These are phyloP conservation scores for Malachius bipustulatus DNA, from an alignment of 2,888 invertebrate species.

Conservation along the genomic window DNA sequence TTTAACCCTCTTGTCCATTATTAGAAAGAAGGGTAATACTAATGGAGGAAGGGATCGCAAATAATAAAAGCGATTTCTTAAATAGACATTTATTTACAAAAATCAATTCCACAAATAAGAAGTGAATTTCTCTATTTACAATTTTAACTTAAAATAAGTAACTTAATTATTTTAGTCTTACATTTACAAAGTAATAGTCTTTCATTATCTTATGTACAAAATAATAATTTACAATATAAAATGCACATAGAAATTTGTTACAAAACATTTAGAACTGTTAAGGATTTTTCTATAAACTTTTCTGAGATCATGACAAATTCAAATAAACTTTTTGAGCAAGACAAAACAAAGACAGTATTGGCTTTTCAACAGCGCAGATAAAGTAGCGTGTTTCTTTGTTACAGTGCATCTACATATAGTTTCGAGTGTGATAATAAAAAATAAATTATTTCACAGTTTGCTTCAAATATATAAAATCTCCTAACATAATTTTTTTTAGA, in stretches of 20 bases:
- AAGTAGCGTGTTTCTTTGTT: too few relatives aligned
- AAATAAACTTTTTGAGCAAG: constrained; percentile 13
- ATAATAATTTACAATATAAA: constrained; percentile 25
- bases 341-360: constrained; percentile 6
- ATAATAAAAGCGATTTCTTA: too few relatives aligned
- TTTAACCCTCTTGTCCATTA: too few relatives aligned
- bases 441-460: too few relatives aligned
- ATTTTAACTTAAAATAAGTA: constrained; percentile 27
- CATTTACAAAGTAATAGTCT: constrained; percentile 31
- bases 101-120: constrained; percentile 34
- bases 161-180: constrained; percentile 25
- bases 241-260: constrained; percentile 11
- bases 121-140: constrained; percentile 31
- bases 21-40: too few relatives aligned
- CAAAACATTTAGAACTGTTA: constrained; percentile 1
- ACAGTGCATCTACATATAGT: too few relatives aligned
- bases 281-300: constrained; percentile 5
- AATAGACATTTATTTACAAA: constrained; percentile 37
- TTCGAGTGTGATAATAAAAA: too few relatives aligned
- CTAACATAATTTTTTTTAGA: too few relatives aligned
- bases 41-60: too few relatives aligned
- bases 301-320: constrained; percentile 15
- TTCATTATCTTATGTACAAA: constrained; percentile 27
- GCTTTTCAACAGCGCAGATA: too few relatives aligned
- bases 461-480: too few relatives aligned